Evolutionary conservation across 1,140 invertebrate species (phyloP), one percentile per base, ranked within the genome.

Genomic region (Drosophila littoralis): DNA sequence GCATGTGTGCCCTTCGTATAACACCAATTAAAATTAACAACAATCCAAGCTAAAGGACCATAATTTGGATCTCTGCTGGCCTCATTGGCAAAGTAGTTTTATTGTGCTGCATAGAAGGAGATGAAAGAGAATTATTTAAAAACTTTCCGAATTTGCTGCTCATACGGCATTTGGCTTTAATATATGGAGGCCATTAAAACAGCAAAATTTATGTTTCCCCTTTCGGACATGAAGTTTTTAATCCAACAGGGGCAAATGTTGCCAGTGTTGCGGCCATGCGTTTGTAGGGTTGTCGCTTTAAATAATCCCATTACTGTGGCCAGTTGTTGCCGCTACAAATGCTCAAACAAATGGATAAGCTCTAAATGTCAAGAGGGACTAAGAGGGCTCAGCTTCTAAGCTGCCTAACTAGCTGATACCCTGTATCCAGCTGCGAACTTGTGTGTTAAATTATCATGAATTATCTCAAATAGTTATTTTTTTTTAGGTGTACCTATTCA

Each of bases 151-250:
- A 35, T 46, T 7, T 17, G 32, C 35, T 59, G 9, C 55, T 33
- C 55, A 58, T 58, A 58, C 40, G 40, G 40, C 22, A 45, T 58
- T 28, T 58, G 55, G 40, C 40, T 6, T 40, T 28, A 33, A 45
- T 43, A 45, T 45, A 45, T 43, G 40, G 28, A 58, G 40, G 55
- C 55, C 40, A 58, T 58, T 58, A 58, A 32, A 58, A 58, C 22
- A 45, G 55, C 40, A 45, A 43, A 45, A 58, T 58, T 32, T 45
- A 45, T 32, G 55, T 17, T 52, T n/a, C 33, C 32, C 51, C 40
- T 42, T 13, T 6, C 40, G 13, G 13, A 13, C n/a, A 42, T 42
- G 6, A 13, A n/a, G n/a, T 13, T 32, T n/a, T 6, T 50, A 50
- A 50, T 50, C 48, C 28, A 46, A 17, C 42, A 35, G 7, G 6